phyloP scores from a whole-genome alignment of 2,888 invertebrate genomes.

The Gerris lacustris region DNA sequence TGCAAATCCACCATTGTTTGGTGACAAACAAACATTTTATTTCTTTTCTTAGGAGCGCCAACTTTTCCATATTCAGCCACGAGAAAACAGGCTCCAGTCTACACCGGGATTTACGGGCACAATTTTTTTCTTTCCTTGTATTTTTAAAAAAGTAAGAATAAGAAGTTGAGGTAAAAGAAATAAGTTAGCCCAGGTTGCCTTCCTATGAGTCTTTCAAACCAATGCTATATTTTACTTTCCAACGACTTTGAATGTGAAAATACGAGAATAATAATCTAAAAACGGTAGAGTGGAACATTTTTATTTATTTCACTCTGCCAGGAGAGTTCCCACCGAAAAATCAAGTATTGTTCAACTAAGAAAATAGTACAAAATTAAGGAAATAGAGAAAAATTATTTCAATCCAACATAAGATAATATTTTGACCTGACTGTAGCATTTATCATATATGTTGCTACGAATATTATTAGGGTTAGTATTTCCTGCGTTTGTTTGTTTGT shows the following conservation, averaged over 20 bases:
- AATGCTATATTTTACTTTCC: not conserved
- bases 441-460: no score
- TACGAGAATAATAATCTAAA: not conserved
- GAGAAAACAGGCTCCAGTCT: constrained; percentile 1
- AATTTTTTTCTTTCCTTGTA: not conserved
- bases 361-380: no score
- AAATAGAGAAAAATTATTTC: no score
- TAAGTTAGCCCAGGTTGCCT: not conserved
- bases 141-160: not conserved
- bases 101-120: not conserved
- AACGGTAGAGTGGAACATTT: no score
- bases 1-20: constrained; percentile 12
- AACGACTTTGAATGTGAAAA: not conserved
- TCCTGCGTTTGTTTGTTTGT: no score
- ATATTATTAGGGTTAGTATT: no score
- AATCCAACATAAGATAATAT: no score
- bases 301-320: no score
- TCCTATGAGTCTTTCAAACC: not conserved
- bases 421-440: no score
- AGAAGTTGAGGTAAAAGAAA: not conserved
- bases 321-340: no score
- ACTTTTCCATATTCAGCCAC: constrained; percentile 15
- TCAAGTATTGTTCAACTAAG: no score
- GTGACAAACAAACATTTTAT: constrained; percentile 10
- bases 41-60: not conserved